Base-by-base conservation (phyloP, 2,797 vertebrate species). In the Thripadectes ignobilis region DNA sequence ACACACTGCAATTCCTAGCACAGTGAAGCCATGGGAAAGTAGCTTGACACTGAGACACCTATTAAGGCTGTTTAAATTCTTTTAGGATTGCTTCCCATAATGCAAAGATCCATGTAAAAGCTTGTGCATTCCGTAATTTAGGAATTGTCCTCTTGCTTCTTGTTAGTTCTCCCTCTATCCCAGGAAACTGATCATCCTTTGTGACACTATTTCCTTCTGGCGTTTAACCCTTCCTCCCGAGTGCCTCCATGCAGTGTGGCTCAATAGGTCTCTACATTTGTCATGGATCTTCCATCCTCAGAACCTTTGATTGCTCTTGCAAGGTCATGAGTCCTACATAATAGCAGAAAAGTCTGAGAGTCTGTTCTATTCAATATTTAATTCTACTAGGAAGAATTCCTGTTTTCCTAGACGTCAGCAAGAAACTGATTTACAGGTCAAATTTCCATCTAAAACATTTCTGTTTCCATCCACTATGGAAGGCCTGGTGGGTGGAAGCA, bases 1-100 rank as follows among this genome's bases (percentile, higher is more conserved):
- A 57, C 0, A 0, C 9, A 62, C 13, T 48, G 76, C 51, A 74
- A 48, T 6, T 61, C 24, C 5, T 39, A 45, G 19, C 0, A 2
- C 17, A 48, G n/a, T 66, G 12, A 91, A 87, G 34, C 7, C 13
- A 19, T 2, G 5, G 22, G 16, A 73, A 32, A 51, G 22, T n/a
- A 55, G 11, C 30, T 71, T 78, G 62, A 45, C 11, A 38, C 11
- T 29, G 23, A 85, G 59, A 61, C 14, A 51, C 22, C 4, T 14
- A 36, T 36, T 79, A 78, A 61, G 8, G 27, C 32, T 68, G 14
- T 41, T 34, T 51, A n/a, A 79, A 36, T 69, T 79, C 6, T 43
- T 84, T 24, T 17, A 39, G 12, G 3, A 10, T 69, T 82, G 34
- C 19, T 88, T 73, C 7, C 19, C 17, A 11, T 85, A 24, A 29